phyloP scores from a whole-genome alignment of 92 coral and sea anemone genomes.

The Zoanthus sansibaricus region DNA sequence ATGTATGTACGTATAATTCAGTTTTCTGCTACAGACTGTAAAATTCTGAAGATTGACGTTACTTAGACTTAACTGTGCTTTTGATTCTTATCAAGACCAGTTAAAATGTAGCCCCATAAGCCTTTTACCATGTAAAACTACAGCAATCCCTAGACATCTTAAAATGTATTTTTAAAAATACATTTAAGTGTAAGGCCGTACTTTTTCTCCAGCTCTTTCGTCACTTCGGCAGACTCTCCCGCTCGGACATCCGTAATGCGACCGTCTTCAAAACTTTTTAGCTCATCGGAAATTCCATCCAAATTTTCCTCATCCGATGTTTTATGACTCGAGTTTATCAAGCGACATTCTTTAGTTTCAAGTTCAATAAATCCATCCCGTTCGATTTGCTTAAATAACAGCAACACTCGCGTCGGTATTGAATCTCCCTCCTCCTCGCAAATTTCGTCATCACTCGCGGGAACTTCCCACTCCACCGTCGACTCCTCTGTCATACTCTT shows the following conservation, averaged over 20 bases:
- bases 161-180: neutral
- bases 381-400: slow-evolving; percentile 45
- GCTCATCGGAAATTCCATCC: neutral
- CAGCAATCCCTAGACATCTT: neutral
- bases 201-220: neutral
- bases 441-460: slow-evolving; percentile 39
- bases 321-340: neutral
- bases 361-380: slow-evolving; percentile 26
- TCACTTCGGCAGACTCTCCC: neutral
- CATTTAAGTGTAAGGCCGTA: neutral
- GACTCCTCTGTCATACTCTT: slow-evolving; percentile 24
- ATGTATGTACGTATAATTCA: too few species aligned
- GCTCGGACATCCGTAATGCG: neutral
- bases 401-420: slow-evolving; percentile 39
- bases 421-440: neutral
- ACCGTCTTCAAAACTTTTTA: slow-evolving; percentile 1
- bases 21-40: too few species aligned
- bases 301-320: slow-evolving; percentile 3
- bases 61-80: neutral
- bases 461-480: slow-evolving; percentile 25
- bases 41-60: too few species aligned
- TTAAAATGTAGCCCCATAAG: neutral
- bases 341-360: slow-evolving; percentile 37
- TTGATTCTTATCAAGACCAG: neutral
- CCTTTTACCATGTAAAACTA: neutral